Base-by-base conservation (phyloP, 23 tunicate species). In the Halocynthia roretzi region DNA sequence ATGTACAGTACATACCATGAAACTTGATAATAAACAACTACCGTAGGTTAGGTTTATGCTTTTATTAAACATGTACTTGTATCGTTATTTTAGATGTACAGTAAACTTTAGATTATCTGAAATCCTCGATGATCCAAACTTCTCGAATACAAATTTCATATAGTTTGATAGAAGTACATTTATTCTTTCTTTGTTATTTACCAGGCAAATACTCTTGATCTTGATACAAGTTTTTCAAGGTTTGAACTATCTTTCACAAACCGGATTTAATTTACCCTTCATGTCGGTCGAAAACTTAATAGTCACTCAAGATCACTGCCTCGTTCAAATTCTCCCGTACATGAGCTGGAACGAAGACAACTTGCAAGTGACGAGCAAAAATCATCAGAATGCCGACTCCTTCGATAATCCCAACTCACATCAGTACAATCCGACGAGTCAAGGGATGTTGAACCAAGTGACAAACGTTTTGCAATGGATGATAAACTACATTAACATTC, bases 261-360 rank as follows among this genome's bases (percentile, higher is more conserved):
- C 87, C 53, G 92, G 92, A 51, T 92, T 86, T 71, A 75, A 78
- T 62, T 71, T 82, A 22, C 78, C 92, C 8, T 20, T 58, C 53
- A 72, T 92, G 23, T 86, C 82, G 23, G 62, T 69, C 49, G 92
- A 92, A 54, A 86, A 92, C 55, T 77, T 92, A 0, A 81, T 92
- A 61, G 81, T 86, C 57, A 86, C 98, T 12, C 84, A 82, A 78
- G 88, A 92, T 31, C 72, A 68, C 22, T 80, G 85, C 57, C 77
- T 86, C 49, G 51, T 86, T 8, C 98, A 92, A 48, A 82, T 92
- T 64, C 80, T 92, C 10, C 98, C 98, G 18, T 92, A 92, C 62
- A 66, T 92, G 31, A 70, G 71, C 56, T 68, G 66, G 51, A 62
- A 65, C 62, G 97, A 91, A 7, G n/a, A 75, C 53, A 62, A 54